phyloP scores from a whole-genome alignment of 1,140 invertebrate genomes.

The Tetragnatha versicolor region DNA sequence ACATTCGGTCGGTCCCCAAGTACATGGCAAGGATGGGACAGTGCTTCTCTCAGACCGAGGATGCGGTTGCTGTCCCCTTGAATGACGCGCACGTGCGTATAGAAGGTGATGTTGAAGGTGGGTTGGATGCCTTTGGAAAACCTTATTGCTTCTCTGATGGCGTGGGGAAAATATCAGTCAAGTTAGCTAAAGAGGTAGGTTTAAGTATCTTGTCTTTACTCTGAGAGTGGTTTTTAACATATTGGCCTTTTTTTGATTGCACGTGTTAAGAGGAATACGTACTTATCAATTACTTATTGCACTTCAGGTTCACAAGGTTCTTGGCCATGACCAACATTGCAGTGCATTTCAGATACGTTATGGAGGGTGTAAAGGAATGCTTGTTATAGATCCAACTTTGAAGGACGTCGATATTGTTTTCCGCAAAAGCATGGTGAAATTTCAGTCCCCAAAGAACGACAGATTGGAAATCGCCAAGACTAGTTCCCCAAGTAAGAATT shows the following conservation, averaged over 20 bases:
- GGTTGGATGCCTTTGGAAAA: slow-evolving; percentile 39
- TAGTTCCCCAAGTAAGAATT: slow-evolving; percentile 47
- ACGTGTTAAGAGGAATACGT: too few relatives aligned
- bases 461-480: slow-evolving; percentile 55
- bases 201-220: too few relatives aligned
- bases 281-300: not conserved
- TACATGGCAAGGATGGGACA: slow-evolving; percentile 61
- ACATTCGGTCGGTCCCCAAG: slow-evolving; percentile 59
- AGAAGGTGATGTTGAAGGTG: slow-evolving; percentile 41
- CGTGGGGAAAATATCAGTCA: slow-evolving; percentile 49
- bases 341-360: slow-evolving; percentile 59
- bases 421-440: slow-evolving; percentile 59
- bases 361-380: slow-evolving; percentile 59
- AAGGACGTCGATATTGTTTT: slow-evolving; percentile 52
- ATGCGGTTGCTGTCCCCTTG: slow-evolving; percentile 35
- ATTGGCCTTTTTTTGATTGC: too few relatives aligned
- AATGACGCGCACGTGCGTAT: not conserved
- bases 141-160: slow-evolving; percentile 56
- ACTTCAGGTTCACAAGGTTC: slow-evolving; percentile 24
- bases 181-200: slow-evolving; percentile 40
- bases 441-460: slow-evolving; percentile 45
- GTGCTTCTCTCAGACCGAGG: slow-evolving; percentile 60
- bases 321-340: slow-evolving; percentile 31
- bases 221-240: too few relatives aligned
- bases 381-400: slow-evolving; percentile 57